Percentiles rank a stretch among this genome's conserved stretches.
Conservation (phyloP, 2,113 vertebrate species). For the Mixornis gularis region DNA sequence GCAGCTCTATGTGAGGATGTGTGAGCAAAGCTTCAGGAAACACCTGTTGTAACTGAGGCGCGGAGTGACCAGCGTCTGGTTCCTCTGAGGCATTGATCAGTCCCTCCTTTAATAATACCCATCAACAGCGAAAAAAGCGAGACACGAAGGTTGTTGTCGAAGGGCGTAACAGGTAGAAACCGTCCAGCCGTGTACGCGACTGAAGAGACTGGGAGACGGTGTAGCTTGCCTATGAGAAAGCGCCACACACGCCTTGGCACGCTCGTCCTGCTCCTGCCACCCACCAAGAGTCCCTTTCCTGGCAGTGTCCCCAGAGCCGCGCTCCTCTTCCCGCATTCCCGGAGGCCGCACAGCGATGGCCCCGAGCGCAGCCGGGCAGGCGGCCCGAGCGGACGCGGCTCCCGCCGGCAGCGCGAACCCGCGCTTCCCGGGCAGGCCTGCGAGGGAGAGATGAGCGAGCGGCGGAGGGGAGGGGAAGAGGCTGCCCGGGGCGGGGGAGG, state of each 20-base stretch:
- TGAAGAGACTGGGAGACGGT: rapidly evolving
- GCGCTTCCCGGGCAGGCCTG: background rate
- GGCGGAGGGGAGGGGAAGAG: background rate
- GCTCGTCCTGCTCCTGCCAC: background rate
- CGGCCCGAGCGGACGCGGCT: background rate
- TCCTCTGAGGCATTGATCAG: background rate
- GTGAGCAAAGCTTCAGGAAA: background rate
- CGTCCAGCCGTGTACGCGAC: rapidly evolving
- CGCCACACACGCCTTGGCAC: too few species aligned
- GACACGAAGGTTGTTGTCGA: background rate
- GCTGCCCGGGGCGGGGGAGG: background rate
- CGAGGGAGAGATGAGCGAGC: background rate
- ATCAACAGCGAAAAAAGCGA: rapidly evolving
- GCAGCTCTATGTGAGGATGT: background rate
- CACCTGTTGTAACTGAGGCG: background rate
- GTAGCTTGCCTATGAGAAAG: rapidly evolving
- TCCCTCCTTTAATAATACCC: background rate
- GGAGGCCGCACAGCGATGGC: background rate
- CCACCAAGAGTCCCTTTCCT: background rate
- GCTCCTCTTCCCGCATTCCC: background rate
- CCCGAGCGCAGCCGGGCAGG: background rate
- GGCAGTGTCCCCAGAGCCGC: rapidly evolving
- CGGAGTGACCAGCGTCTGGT: background rate
- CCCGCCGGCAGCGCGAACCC: background rate
- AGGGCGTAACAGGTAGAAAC: background rate